These are phyloP conservation scores for Scaptomyza pallida DNA, from an alignment of 1,140 invertebrate genomes.

Conservation along the genomic window DNA sequence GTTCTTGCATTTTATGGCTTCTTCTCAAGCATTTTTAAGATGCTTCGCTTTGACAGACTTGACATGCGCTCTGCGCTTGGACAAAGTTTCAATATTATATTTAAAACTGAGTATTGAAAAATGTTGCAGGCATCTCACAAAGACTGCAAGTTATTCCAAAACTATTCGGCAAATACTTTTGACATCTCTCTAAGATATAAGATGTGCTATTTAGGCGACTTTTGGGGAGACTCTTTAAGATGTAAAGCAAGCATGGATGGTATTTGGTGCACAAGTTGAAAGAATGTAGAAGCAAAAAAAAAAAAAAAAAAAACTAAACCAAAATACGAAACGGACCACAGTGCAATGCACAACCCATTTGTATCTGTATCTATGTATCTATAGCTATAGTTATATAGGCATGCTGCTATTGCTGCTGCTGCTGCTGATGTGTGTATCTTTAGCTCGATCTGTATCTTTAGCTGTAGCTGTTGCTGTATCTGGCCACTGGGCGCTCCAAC, in stretches of 20 bases:
- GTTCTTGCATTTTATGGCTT: not conserved
- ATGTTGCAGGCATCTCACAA: too few relatives aligned
- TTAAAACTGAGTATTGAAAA: too few relatives aligned
- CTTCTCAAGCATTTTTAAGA: not conserved
- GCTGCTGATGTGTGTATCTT: slow-evolving; percentile 25
- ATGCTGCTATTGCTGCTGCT: slow-evolving; percentile 18
- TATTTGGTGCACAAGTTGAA: slow-evolving; percentile 45
- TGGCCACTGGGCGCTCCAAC: slow-evolving; percentile 53
- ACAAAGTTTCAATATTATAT: too few relatives aligned
- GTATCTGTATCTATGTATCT: slow-evolving; percentile 23
- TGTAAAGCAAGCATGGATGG: slow-evolving; percentile 37
- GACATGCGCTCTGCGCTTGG: too few relatives aligned
- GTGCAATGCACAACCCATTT: slow-evolving; percentile 33
- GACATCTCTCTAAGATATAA: too few relatives aligned
- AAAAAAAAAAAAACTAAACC: not conserved
- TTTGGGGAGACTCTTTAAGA: slow-evolving; percentile 7
- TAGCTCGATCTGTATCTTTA: slow-evolving; percentile 19
- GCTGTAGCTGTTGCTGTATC: slow-evolving; percentile 42
- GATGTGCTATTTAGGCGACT: too few relatives aligned
- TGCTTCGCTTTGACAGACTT: not conserved
- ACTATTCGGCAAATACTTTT: too few relatives aligned
- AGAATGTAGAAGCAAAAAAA: slow-evolving; percentile 5
- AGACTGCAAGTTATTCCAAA: too few relatives aligned
- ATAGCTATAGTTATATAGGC: slow-evolving; percentile 19
- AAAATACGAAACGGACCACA: slow-evolving; percentile 24